phyloP scores from a whole-genome alignment of 2,113 vertebrate species.

The Cephalopholis sonnerati region DNA sequence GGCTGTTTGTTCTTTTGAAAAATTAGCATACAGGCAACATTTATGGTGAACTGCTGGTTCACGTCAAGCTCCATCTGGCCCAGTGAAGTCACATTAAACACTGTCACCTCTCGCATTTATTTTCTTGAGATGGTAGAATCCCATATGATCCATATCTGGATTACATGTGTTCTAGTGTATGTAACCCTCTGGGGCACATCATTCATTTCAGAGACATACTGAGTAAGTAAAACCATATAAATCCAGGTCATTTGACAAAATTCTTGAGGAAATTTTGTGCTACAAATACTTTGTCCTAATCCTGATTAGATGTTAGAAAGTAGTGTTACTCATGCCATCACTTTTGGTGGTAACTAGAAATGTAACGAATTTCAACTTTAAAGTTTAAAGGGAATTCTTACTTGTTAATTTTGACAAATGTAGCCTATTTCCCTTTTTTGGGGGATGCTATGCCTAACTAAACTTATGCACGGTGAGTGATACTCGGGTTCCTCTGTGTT shows the following conservation, averaged over 20 bases:
- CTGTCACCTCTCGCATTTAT: constrained; percentile 25
- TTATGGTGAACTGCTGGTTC: constrained; percentile 51
- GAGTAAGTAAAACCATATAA: not conserved
- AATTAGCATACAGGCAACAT: constrained; percentile 33
- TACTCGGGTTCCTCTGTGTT: too few species aligned
- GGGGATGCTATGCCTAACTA: too few species aligned
- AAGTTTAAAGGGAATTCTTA: too few species aligned
- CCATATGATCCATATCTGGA: constrained; percentile 20
- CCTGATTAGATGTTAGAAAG: too few species aligned
- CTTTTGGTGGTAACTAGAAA: too few species aligned
- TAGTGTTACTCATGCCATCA: too few species aligned
- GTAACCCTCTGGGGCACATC: not conserved
- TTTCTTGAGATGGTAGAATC: constrained; percentile 6
- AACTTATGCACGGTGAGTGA: too few species aligned
- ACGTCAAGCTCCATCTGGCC: constrained; percentile 52
- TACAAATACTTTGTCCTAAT: not conserved
- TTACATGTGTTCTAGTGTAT: not conserved
- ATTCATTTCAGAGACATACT: not conserved
- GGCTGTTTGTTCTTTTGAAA: constrained; percentile 28
- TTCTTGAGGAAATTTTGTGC: constrained; percentile 2
- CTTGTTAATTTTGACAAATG: too few species aligned
- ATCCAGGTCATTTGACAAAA: constrained; percentile 16
- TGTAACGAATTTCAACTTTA: too few species aligned
- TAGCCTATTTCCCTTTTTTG: too few species aligned
- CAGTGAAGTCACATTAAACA: constrained; percentile 16